These are phyloP conservation scores for Schizaphis graminum DNA, from an alignment of 2,888 invertebrate genomes.

Conservation along the genomic window DNA sequence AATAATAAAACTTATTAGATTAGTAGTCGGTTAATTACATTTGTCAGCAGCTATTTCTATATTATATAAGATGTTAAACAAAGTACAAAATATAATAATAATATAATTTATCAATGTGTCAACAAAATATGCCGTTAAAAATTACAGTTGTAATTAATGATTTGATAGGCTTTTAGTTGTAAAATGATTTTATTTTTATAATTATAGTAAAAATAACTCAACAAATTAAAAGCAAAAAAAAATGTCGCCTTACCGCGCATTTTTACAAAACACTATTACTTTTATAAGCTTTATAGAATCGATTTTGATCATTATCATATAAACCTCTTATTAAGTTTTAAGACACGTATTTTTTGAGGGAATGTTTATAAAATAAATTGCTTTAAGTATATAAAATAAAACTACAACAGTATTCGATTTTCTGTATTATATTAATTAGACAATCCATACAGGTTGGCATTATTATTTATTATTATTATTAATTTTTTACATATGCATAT, in stretches of 20 bases:
- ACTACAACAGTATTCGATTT: neutral
- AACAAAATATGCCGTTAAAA: neutral
- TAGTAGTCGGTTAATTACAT: neutral
- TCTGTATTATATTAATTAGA: neutral
- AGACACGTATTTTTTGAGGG: neutral
- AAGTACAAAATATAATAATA: neutral
- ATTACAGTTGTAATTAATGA: neutral
- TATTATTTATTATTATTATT: too few relatives aligned
- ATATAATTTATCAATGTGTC: slow-evolving; percentile 8
- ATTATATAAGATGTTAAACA: neutral
- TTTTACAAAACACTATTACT: neutral
- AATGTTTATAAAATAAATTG: neutral
- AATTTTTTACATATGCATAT: neutral
- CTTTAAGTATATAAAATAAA: neutral
- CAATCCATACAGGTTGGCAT: neutral
- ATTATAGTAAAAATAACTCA: neutral
- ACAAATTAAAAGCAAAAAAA: neutral
- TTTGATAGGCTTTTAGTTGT: neutral
- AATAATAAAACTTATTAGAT: neutral
- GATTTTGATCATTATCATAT: too few relatives aligned
- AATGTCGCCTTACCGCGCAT: neutral
- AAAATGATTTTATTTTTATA: neutral
- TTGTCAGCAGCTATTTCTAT: neutral
- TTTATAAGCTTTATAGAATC: neutral
- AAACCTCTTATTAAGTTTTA: neutral